Base-by-base conservation (phyloP, 2,797 vertebrate species). In the Rhinichthys osculus region DNA sequence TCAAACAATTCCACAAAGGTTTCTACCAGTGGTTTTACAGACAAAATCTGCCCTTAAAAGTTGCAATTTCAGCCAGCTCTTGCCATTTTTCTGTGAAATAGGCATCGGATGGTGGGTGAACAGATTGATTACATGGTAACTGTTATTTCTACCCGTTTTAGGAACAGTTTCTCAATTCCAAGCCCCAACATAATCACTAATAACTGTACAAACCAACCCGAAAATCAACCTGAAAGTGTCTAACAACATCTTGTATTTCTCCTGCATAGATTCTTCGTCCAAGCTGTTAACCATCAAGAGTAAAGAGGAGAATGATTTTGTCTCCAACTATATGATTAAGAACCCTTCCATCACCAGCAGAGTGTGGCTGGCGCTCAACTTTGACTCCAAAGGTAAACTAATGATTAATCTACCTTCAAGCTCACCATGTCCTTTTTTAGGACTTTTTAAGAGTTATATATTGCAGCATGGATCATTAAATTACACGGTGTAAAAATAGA, bases 301-400 rank as follows among this genome's bases (percentile, higher is more conserved):
- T 91, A 94, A 93, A 87, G 96, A 97, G 47, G 98, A 99, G 93
- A 99, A 99, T 81, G 93, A 93, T 77, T 99, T 99, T 90, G 95
- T 99, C 89, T 94, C 94, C 1, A 90, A 86, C 62, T 94, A 97
- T 89, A 90, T 98, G 82, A 92, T 84, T 4, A 91, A 96, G n/a
- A 92, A 98, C 66, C 93, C 95, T 35, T 94, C 97, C 62, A 95
- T 98, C 90, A 99, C 98, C 81, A 95, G 88, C 82, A 95, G 95
- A 0, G 94, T 97, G 1, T 99, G 98, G 98, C 97, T 99, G 81
- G 96, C 93, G 44, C 87, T 98, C 66, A 85, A 90, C 71, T 86
- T 94, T 1, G 86, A 91, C 78, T 3, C 86, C 74, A 71, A 92
- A 1, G 96, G 97, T 98, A 3, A 72, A 94, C 86, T n/a, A 44